Evolutionary conservation across 30 jellyfish, hydroid and myxozoan species (phyloP).

Genomic region (Haliclystus octoradiatus): DNA sequence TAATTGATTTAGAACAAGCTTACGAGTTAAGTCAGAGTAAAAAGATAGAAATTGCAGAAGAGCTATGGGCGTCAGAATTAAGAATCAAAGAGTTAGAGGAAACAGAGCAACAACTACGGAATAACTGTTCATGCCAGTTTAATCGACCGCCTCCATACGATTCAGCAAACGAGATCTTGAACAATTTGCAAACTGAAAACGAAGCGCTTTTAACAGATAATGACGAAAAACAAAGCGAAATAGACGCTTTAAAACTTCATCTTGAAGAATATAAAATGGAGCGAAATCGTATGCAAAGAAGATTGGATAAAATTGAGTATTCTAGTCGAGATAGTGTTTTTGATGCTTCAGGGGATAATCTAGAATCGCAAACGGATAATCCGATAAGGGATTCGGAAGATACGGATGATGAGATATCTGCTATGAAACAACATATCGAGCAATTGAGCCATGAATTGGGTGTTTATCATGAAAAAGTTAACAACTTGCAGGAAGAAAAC

Average conservation of each 20-base stretch:
- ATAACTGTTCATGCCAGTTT: background rate
- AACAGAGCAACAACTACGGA: slow-evolving; percentile 5
- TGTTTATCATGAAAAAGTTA: too few relatives aligned
- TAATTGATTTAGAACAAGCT: slow-evolving; percentile 33
- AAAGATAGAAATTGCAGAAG: slow-evolving; percentile 51
- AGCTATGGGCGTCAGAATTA: slow-evolving; percentile 43
- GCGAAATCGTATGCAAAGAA: background rate
- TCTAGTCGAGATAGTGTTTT: too few relatives aligned
- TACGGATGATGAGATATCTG: too few relatives aligned
- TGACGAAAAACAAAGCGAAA: background rate
- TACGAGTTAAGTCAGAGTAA: slow-evolving; percentile 26
- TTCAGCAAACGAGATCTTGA: background rate
- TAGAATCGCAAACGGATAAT: too few relatives aligned
- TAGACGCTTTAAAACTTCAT: background rate
- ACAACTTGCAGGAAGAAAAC: too few relatives aligned
- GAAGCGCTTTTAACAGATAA: background rate
- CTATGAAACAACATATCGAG: too few relatives aligned
- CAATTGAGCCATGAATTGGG: too few relatives aligned
- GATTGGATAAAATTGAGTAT: background rate
- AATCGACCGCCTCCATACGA: background rate
- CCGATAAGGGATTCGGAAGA: too few relatives aligned
- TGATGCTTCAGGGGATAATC: too few relatives aligned
- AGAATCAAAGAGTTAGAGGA: slow-evolving; percentile 46
- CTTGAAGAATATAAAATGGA: background rate
- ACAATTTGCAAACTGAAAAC: background rate